Evolutionary conservation across 2,888 invertebrate genomes (phyloP).

Genomic region (Cerastoderma edule): DNA sequence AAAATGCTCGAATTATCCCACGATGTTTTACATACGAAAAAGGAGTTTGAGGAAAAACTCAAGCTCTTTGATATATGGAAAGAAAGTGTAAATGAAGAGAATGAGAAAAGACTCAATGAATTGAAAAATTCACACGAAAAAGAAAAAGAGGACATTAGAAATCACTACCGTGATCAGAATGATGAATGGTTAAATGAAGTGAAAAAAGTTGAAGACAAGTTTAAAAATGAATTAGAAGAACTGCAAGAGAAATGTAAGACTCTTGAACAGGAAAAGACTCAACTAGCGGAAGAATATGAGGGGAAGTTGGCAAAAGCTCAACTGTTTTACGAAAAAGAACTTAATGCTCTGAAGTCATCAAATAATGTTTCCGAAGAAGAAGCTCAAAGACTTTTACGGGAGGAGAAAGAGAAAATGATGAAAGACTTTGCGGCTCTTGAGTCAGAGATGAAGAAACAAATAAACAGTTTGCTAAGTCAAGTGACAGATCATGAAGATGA

Average conservation of each 20-base stretch:
- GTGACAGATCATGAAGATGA: slow-evolving; percentile 78
- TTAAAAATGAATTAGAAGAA: slow-evolving; percentile 69
- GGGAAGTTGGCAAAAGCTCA: slow-evolving; percentile 80
- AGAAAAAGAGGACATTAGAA: slow-evolving; percentile 75
- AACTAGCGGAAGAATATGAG: slow-evolving; percentile 79
- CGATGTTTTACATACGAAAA: slow-evolving; percentile 78
- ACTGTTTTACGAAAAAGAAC: slow-evolving; percentile 82
- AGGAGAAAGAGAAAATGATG: slow-evolving; percentile 76
- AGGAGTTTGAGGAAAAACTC: slow-evolving; percentile 79
- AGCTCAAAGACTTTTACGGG: slow-evolving; percentile 66
- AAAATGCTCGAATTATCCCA: slow-evolving; percentile 78
- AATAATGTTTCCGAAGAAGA: slow-evolving; percentile 69
- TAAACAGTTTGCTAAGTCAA: slow-evolving; percentile 77
- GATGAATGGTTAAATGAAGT: slow-evolving; percentile 74
- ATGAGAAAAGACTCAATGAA: slow-evolving; percentile 72
- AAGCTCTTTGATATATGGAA: slow-evolving; percentile 73
- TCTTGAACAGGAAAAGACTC: slow-evolving; percentile 70
- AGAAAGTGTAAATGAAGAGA: slow-evolving; percentile 72
- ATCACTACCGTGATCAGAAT: slow-evolving; percentile 68
- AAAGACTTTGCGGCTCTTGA: slow-evolving; percentile 76
- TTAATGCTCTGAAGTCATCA: slow-evolving; percentile 74
- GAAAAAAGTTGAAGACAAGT: slow-evolving; percentile 74
- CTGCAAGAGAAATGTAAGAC: slow-evolving; percentile 67
- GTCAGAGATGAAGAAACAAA: slow-evolving; percentile 72
- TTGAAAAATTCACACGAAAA: slow-evolving; percentile 70